Percentiles rank a stretch among this genome's conserved stretches.
Evolutionary conservation across 2,113 vertebrate species (phyloP).

Genomic region (Seriola dumerili): DNA sequence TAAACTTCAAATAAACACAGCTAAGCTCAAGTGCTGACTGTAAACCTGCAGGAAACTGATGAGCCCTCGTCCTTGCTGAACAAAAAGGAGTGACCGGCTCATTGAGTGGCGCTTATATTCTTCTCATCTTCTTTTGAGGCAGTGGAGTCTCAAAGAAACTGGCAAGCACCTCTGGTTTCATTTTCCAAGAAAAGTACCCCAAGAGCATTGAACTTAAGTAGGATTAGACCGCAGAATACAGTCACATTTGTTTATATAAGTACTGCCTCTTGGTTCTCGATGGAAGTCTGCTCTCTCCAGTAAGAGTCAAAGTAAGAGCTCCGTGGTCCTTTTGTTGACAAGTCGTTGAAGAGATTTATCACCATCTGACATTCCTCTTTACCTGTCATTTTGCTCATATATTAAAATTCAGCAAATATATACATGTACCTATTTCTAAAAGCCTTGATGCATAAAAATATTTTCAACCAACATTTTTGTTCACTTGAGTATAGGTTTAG

Average conservation of each 20-base stretch:
- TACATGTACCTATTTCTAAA: neutral
- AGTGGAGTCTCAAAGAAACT: conserved; percentile 40
- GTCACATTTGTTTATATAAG: conserved; percentile 63
- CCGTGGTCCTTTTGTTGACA: conserved; percentile 39
- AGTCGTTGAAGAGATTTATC: conserved; percentile 28
- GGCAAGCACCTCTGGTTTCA: conserved; percentile 52
- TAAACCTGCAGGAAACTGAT: conserved; percentile 23
- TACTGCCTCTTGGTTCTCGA: conserved; percentile 28
- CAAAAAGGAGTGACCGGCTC: conserved; percentile 52
- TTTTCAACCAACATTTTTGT: neutral
- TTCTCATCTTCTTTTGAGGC: conserved; percentile 53
- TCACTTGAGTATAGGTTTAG: too few relatives aligned
- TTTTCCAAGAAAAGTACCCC: conserved; percentile 58
- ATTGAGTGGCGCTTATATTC: conserved; percentile 36
- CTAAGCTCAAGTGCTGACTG: neutral
- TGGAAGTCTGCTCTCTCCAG: conserved; percentile 35
- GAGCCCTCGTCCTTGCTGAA: conserved; percentile 60
- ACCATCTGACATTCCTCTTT: conserved; percentile 42
- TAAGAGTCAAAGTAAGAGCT: conserved; percentile 30
- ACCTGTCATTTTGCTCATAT: conserved; percentile 43
- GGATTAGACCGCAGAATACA: conserved; percentile 61
- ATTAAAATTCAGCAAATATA: conserved; percentile 42
- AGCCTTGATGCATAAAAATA: neutral
- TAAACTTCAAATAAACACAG: conserved; percentile 23
- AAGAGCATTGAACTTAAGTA: conserved; percentile 72